Evolutionary conservation across 2,797 vertebrate species (phyloP), one percentile per base, ranked within the genome.

Genomic region (Heliangelus exortis): DNA sequence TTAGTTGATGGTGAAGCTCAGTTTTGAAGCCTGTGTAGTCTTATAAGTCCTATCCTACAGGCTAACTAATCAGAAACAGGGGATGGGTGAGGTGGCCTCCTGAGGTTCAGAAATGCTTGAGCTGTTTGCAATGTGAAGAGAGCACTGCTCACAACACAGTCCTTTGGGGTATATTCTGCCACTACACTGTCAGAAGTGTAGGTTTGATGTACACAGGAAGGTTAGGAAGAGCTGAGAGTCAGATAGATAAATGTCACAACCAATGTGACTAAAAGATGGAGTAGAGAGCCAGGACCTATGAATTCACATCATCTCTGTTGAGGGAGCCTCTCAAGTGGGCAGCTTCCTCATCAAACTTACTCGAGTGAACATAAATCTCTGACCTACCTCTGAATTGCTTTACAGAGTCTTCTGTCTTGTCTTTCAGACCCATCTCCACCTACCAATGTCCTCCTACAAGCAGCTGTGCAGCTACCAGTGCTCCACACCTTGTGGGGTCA

Each of bases 371-470:
- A 4, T 13, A n/a, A 15, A 16, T 14, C 19, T 50, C 51, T 75
- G 23, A 53, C 21, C 31, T 41, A 6, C 5, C 13, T 13, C 1
- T 29, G 36, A 53, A 28, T 18, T 34, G 12, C 39, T 72, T 33
- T 43, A 67, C 11, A 6, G 4, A 20, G 10, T 33, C 31, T 31
- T 51, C 61, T 36, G 8, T 18, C 45, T 48, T 78, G 14, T 23
- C 10, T 90, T 93, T 59, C 62, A 95, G 94, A 53, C 34, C 55
- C 45, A 15, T 33, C 12, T 57, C 47, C 31, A 23, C 20, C 4
- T 2, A 66, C 50, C 50, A 1, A 95, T 95, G 94, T 82, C 87
- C 58, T 94, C 25, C 87, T 85, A 82, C 80, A 90, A 73, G 41
- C 76, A 92, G 63, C 68, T 95, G 18, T 92, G 89, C 87, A 84